Evolutionary conservation across 2,113 vertebrate species (phyloP).

Genomic region (Mesitornis unicolor): DNA sequence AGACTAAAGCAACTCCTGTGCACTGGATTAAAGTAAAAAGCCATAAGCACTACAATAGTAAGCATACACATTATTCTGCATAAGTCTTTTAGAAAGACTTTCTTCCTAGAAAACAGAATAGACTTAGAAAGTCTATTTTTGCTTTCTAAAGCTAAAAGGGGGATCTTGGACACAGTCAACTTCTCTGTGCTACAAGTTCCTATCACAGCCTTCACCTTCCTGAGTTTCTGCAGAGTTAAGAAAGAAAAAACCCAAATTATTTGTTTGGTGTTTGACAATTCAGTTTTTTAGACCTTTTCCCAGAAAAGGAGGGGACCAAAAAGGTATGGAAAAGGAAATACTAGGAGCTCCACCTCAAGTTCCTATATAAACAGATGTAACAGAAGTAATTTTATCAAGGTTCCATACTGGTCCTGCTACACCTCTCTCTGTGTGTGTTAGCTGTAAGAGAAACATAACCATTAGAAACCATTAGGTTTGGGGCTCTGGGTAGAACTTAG

Average conservation of each 20-base stretch:
- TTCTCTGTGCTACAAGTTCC: not conserved
- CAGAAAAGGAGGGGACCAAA: not conserved
- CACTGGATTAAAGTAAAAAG: not conserved
- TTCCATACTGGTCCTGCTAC: not conserved
- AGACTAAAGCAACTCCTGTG: not conserved
- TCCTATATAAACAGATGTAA: not conserved
- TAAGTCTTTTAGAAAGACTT: not conserved
- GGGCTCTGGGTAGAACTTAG: not conserved
- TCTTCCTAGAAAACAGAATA: not conserved
- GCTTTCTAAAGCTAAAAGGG: not conserved
- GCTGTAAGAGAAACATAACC: not conserved
- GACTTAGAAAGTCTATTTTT: not conserved
- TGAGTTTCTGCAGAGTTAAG: not conserved
- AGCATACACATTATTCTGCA: not conserved
- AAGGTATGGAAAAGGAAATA: not conserved
- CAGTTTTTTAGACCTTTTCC: not conserved
- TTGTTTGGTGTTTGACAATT: not conserved
- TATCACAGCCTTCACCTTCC: not conserved
- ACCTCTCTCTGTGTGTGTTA: not conserved
- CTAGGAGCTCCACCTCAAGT: not conserved
- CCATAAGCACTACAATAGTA: not conserved
- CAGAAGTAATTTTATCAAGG: not conserved
- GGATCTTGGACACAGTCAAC: rapidly evolving
- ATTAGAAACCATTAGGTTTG: not conserved
- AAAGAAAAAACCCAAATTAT: not conserved